phyloP scores from a whole-genome alignment of 2,888 invertebrate species.

The Hirudinaria manillensis region DNA sequence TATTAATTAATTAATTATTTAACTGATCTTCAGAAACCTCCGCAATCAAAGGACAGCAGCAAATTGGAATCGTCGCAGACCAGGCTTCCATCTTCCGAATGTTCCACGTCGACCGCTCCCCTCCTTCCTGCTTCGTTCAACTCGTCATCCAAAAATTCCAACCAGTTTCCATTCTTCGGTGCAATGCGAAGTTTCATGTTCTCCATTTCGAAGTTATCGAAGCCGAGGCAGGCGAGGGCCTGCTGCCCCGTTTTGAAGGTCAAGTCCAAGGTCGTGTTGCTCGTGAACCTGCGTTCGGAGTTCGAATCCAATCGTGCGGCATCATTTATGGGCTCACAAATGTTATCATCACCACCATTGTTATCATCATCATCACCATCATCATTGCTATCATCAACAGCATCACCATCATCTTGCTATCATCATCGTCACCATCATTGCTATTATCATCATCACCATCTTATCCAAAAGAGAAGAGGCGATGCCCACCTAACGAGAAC shows the following conservation, averaged over 20 bases:
- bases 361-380: too few relatives aligned
- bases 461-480: too few relatives aligned
- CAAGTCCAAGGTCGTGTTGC: constrained; percentile 81
- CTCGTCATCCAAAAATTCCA: constrained; percentile 72
- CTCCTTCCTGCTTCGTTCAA: constrained; percentile 57
- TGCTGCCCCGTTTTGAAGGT: constrained; percentile 84
- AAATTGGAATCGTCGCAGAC: constrained; percentile 7
- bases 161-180: constrained; percentile 80
- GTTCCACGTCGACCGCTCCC: neutral
- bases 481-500: constrained; percentile 67
- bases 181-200: constrained; percentile 60
- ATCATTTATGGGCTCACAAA: too few relatives aligned
- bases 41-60: constrained; percentile 24
- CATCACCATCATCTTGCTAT: too few relatives aligned
- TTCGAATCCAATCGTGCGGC: neutral
- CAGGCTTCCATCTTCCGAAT: neutral
- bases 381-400: too few relatives aligned
- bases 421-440: too few relatives aligned
- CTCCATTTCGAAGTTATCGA: constrained; percentile 50
- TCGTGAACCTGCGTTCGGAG: constrained; percentile 53
- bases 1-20: too few relatives aligned
- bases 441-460: too few relatives aligned
- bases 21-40: neutral
- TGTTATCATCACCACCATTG: neutral
- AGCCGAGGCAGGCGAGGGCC: constrained; percentile 62